Evolutionary conservation across 2,797 vertebrate species (phyloP).

Genomic region (Tragelaphus oryx): DNA sequence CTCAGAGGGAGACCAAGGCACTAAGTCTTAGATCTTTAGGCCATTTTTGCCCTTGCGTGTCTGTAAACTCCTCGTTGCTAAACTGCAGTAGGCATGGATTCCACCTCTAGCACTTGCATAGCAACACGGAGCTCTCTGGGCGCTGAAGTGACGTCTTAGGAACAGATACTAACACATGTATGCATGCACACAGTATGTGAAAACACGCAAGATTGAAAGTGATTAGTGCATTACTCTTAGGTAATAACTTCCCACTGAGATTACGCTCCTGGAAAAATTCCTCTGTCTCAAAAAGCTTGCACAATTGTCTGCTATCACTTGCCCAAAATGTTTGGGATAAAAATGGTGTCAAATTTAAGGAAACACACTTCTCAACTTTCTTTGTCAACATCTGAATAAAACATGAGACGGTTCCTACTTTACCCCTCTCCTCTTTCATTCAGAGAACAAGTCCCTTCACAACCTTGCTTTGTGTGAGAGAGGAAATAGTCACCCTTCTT

Average conservation of each 20-base stretch:
- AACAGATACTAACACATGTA: constrained; percentile 76
- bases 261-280: constrained; percentile 75
- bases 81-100: constrained; percentile 20
- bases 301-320: constrained; percentile 79
- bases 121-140: constrained; percentile 74
- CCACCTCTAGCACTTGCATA: constrained; percentile 42
- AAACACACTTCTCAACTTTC: constrained; percentile 82
- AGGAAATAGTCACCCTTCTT: constrained; percentile 43
- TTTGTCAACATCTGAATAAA: constrained; percentile 82
- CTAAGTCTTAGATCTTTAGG: neutral
- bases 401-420: constrained; percentile 76
- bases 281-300: constrained; percentile 74
- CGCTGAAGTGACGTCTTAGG: constrained; percentile 74
- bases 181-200: constrained; percentile 74
- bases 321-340: constrained; percentile 80
- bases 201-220: constrained; percentile 81
- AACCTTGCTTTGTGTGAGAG: neutral
- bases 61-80: neutral
- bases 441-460: constrained; percentile 64
- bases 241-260: constrained; percentile 79
- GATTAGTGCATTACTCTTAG: constrained; percentile 80
- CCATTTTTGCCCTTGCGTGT: neutral
- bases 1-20: neutral
- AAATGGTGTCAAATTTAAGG: constrained; percentile 81
- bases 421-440: constrained; percentile 69